These are phyloP conservation scores for Delichon dasypus DNA, from an alignment of 2,797 vertebrate genomes.

Conservation along the genomic window DNA sequence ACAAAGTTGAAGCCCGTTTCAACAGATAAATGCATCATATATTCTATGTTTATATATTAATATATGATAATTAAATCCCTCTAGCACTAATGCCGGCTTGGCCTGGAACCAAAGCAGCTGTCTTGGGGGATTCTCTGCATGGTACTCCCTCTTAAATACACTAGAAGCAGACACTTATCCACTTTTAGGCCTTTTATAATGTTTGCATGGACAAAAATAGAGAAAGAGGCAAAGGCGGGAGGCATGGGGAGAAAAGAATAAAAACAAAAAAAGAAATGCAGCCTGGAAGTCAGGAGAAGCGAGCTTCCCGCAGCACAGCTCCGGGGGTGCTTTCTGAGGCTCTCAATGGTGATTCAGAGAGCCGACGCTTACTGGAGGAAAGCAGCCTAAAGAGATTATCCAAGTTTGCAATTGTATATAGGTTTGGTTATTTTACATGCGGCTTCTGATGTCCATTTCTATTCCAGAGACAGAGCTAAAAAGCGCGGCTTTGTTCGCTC, in stretches of 20 bases:
- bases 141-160: slow-evolving; percentile 60
- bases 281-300: slow-evolving; percentile 58
- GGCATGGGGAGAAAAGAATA: slow-evolving; percentile 54
- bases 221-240: slow-evolving; percentile 49
- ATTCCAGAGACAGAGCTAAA: slow-evolving; percentile 41
- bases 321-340: slow-evolving; percentile 59
- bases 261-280: slow-evolving; percentile 34
- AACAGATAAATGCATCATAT: not conserved
- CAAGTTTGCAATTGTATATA: slow-evolving; percentile 52
- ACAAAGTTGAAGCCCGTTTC: not conserved
- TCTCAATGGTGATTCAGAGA: slow-evolving; percentile 52
- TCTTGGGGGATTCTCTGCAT: slow-evolving; percentile 70
- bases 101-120: slow-evolving; percentile 72
- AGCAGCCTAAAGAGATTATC: slow-evolving; percentile 69
- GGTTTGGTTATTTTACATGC: slow-evolving; percentile 64
- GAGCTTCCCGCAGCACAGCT: slow-evolving; percentile 56
- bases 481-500: slow-evolving; percentile 45
- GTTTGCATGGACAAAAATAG: slow-evolving; percentile 62
- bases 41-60: slow-evolving; percentile 53
- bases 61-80: slow-evolving; percentile 72
- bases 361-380: not conserved
- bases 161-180: slow-evolving; percentile 68
- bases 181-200: slow-evolving; percentile 68
- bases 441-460: slow-evolving; percentile 63
- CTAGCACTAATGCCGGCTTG: slow-evolving; percentile 58